Evolutionary conservation across 1,140 invertebrate species (phyloP), one percentile per base, ranked within the genome.

Genomic region (Drosophila nikananu): DNA sequence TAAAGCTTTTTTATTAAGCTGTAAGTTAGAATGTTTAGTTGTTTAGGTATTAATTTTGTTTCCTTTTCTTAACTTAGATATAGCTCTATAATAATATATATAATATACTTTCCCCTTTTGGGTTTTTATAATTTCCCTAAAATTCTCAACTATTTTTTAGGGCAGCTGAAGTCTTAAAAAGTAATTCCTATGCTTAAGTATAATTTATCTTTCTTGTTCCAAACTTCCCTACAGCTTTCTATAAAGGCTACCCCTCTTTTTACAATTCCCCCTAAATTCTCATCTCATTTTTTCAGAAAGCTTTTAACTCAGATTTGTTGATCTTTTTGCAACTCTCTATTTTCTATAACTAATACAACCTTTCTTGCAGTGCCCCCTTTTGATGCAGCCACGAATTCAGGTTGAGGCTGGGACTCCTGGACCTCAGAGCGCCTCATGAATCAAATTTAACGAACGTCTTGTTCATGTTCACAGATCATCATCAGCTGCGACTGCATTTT

Each of bases 381-480:
- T 57, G 32, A 57, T 17, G 32, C 10, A 17, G 41, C 68, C 37
- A 27, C 30, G 41, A 55, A 42, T 42, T 72, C 23, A 37, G 67
- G 49, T 30, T 64, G 35, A 58, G 52, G 39, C 54, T 62, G 30
- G 57, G 48, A 51, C 57, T 72, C 52, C 71, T 54, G 66, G 23
- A 21, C 63, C 64, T n/a, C 64, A 71, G 67, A 71, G 64, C 67
- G 73, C 89, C 89, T 92, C 90, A 92, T 92, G 90, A 92, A 92
- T 92, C 90, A 92, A 92, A 92, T 92, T 92, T 92, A 92, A 92
- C 90, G 90, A 92, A 91, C 84, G 90, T 92, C 90, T 91, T 90
- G 86, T 90, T 91, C 86, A 90, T 90, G 86, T 90, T 90, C 86
- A 90, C 86, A 90, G 86, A 90, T 90, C 86, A 90, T 90, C 86